Evolutionary conservation across 35 echinoderm and acorn worm species (phyloP), one percentile per base, ranked within the genome.

Genomic region (Apostichopus japonicus): DNA sequence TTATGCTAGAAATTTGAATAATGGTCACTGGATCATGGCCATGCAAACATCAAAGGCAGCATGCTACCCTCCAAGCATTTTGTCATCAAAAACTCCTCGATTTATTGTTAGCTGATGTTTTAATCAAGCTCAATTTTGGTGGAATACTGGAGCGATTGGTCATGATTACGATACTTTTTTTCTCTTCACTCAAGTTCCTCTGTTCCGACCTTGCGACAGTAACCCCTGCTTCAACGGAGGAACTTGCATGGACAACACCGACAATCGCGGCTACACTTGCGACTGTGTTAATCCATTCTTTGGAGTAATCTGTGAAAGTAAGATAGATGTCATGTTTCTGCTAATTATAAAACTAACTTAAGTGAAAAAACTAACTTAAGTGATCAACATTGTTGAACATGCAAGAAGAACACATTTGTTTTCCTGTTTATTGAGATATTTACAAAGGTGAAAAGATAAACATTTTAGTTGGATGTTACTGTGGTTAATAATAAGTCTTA

Each of bases 181-280:
- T 79, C 10, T 79, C 15, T 8, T 23, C 4, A 23, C n/a, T 79
- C 9, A 10, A 24, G 77, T 79, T 24, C 23, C 77, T 44, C 19
- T 10, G 27, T 15, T 23, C 10, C 77, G 5, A 79, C 79, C 79
- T 10, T 80, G 79, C 15, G 24, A 80, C 53, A 51, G 7, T 9
- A 51, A 80, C 4, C 79, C 79, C 15, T 80, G 79, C 79, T 24
- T 80, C 7, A 80, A 80, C 51, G 79, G 79, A 6, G 79, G 79
- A 33, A 44, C 79, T 2, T 80, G 79, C 15, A 5, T 5, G 22
- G 51, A 80, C 27, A 51, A 7, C 5, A 25, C 14, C 16, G 79
- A 6, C 24, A 80, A 23, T 8, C 15, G 10, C 14, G 79, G 79
- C 14, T 80, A 51, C 79, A 44, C 24, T 44, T 80, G 79, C 15